Percentiles rank a stretch among this genome's conserved stretches.
phyloP scores from a whole-genome alignment of 2,888 invertebrate genomes.

The Erebia aethiops region DNA sequence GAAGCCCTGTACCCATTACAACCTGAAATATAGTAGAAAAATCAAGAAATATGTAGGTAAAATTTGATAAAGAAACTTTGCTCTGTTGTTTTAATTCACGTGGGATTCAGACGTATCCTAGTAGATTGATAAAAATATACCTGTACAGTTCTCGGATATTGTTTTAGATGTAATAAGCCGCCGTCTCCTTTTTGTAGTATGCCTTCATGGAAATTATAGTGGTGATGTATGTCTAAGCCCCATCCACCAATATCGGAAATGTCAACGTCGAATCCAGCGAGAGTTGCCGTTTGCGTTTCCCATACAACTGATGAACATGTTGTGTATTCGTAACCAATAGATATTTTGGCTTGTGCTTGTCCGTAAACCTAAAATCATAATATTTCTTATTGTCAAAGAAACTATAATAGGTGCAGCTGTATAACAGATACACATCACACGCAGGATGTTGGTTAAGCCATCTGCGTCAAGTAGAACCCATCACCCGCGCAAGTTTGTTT shows the following conservation, averaged over 20 bases:
- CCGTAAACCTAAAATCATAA: conserved; percentile 85
- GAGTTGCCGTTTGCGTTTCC: conserved; percentile 96
- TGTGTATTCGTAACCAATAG: conserved; percentile 97
- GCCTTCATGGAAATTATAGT: conserved; percentile 99
- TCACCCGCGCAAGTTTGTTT: no score
- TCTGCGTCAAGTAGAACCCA: no score
- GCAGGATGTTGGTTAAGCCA: no score
- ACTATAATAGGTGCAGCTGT: background rate
- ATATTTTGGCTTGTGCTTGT: conserved; percentile 92
- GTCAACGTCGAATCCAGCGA: conserved; percentile 98
- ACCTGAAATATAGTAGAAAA: conserved; percentile 85
- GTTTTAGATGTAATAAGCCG: conserved; percentile 95
- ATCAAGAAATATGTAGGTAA: no score
- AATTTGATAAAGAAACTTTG: no score
- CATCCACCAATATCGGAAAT: conserved; percentile 99
- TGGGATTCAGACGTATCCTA: background rate
- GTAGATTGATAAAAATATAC: conserved; percentile 47
- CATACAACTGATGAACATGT: conserved; percentile 94
- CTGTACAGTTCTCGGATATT: conserved; percentile 94
- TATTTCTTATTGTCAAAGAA: background rate
- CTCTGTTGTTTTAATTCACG: no score
- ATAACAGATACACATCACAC: no score
- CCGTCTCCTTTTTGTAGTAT: conserved; percentile 99
- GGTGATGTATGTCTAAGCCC: conserved; percentile 99
- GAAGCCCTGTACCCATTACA: conserved; percentile 95